Conservation (phyloP, 1,140 invertebrate genomes). For the Drosophila bocqueti region DNA sequence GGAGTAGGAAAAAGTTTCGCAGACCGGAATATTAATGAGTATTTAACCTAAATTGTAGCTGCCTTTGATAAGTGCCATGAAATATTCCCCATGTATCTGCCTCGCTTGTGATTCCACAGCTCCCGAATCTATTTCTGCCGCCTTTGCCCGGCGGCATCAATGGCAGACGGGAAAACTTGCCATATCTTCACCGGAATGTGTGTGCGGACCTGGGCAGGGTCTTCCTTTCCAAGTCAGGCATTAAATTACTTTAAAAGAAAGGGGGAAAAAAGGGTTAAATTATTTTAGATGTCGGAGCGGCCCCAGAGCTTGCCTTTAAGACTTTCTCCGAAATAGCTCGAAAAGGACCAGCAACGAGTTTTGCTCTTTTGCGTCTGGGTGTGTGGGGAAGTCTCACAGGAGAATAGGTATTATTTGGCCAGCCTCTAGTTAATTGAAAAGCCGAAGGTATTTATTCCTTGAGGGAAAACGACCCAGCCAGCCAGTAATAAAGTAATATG, state of each 20-base stretch:
- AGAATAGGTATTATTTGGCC: constrained; percentile 50
- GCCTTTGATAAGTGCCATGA: constrained; percentile 83
- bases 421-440: constrained; percentile 69
- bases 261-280: constrained; percentile 65
- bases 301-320: constrained; percentile 52
- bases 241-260: constrained; percentile 74
- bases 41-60: constrained; percentile 84
- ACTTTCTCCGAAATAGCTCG: constrained; percentile 20
- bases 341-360: constrained; percentile 33
- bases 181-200: constrained; percentile 45
- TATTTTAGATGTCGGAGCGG: constrained; percentile 61
- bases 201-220: constrained; percentile 21
- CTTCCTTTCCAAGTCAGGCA: constrained; percentile 41
- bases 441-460: constrained; percentile 40
- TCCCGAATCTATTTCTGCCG: constrained; percentile 26
- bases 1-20: constrained; percentile 63
- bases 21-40: constrained; percentile 84
- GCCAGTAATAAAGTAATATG: constrained; percentile 59
- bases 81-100: constrained; percentile 65
- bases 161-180: constrained; percentile 39
- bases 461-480: constrained; percentile 35
- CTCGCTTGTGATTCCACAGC: constrained; percentile 6
- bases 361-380: constrained; percentile 28
- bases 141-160: constrained; percentile 39
- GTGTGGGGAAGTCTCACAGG: constrained; percentile 23